phyloP scores from a whole-genome alignment of 2,797 vertebrate genomes.

The Periophthalmus magnuspinnatus region DNA sequence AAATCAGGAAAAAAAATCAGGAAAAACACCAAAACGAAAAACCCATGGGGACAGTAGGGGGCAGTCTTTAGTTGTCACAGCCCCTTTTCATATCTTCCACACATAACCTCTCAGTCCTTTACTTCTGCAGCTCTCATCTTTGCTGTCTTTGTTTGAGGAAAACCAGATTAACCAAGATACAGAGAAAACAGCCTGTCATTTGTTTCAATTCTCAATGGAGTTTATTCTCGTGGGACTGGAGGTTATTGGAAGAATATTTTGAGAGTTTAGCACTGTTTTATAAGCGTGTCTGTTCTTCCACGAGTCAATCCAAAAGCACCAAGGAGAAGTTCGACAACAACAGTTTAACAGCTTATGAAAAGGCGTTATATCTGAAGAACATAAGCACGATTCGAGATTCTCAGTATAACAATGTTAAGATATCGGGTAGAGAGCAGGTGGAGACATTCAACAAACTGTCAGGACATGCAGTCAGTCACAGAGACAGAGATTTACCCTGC shows the following conservation, averaged over 20 bases:
- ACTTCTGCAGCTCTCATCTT: constrained; percentile 59
- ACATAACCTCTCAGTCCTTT: constrained; percentile 57
- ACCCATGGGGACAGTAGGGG: no score
- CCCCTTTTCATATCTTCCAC: constrained; percentile 52
- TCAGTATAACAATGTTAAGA: no score
- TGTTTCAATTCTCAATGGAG: constrained; percentile 60
- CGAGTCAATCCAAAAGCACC: background rate
- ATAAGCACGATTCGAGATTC: no score
- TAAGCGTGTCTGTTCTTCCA: constrained; percentile 1
- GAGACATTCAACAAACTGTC: no score
- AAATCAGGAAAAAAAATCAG: no score
- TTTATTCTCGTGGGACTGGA: constrained; percentile 47
- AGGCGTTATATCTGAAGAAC: no score
- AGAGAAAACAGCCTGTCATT: constrained; percentile 54
- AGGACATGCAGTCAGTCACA: no score
- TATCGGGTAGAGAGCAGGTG: no score
- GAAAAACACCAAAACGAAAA: no score
- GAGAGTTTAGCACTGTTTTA: constrained; percentile 52
- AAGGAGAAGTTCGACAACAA: background rate
- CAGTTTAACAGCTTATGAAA: background rate
- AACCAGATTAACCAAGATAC: constrained; percentile 41
- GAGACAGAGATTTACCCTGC: no score
- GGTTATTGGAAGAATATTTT: constrained; percentile 55
- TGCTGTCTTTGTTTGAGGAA: constrained; percentile 67
- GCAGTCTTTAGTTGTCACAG: constrained; percentile 43